These are phyloP conservation scores for Emydocephalus ijimae DNA, from an alignment of 2,113 vertebrate genomes.

Conservation along the genomic window DNA sequence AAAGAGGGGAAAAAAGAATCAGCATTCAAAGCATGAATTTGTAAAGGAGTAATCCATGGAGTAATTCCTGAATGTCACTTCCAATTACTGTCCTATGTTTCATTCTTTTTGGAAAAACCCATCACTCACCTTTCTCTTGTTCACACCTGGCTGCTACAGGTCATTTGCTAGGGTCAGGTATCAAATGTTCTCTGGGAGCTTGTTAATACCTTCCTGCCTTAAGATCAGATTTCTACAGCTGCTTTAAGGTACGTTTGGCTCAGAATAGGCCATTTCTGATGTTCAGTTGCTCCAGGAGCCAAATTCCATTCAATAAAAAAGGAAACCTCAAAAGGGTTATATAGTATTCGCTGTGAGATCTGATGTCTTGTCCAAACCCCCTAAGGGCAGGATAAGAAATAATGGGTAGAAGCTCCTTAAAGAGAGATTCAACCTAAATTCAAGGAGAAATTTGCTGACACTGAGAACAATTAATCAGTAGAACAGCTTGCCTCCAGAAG, in stretches of 20 bases:
- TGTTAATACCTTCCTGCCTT: conserved; percentile 1
- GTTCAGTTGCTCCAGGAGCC: background rate
- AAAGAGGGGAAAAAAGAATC: conserved; percentile 20
- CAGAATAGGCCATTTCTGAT: background rate
- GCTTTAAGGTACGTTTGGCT: background rate
- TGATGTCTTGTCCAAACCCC: background rate
- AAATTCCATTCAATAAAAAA: background rate
- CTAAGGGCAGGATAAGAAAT: background rate
- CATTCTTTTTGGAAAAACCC: conserved; percentile 36
- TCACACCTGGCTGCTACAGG: conserved; percentile 42
- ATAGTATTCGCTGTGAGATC: too few relatives aligned
- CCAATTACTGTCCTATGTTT: conserved; percentile 50
- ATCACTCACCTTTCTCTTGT: conserved; percentile 28
- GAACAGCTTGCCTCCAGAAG: background rate
- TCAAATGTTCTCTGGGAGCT: conserved; percentile 23
- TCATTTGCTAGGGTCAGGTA: conserved; percentile 44
- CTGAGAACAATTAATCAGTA: background rate
- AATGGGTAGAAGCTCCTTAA: background rate
- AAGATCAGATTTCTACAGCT: background rate
- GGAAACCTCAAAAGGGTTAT: background rate
- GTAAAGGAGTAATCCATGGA: background rate
- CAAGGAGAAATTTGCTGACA: background rate
- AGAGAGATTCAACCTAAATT: background rate
- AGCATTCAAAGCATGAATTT: conserved; percentile 33
- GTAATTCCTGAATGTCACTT: conserved; percentile 50